phyloP scores from a whole-genome alignment of 2,888 invertebrate species.

The Cantharis rustica region DNA sequence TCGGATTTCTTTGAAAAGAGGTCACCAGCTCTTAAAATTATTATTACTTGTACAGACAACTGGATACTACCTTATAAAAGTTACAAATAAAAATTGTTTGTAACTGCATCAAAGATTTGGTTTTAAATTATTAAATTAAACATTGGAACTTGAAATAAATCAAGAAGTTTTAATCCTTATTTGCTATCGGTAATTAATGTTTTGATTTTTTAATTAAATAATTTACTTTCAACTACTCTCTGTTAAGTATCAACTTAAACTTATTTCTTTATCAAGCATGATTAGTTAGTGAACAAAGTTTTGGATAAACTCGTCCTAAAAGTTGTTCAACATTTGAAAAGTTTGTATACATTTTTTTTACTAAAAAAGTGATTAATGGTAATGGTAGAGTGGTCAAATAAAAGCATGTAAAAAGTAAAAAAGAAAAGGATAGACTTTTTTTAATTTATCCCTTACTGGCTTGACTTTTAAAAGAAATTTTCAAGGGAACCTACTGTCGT shows the following conservation, averaged over 20 bases:
- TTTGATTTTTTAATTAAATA: background rate
- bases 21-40: no score
- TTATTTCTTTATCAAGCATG: background rate
- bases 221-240: background rate
- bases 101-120: no score
- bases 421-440: slow-evolving; percentile 12
- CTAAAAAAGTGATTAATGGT: background rate
- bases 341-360: background rate
- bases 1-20: no score
- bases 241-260: background rate
- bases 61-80: no score
- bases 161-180: background rate
- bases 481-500: slow-evolving; percentile 15
- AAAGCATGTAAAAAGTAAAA: background rate
- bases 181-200: background rate
- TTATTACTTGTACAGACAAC: no score
- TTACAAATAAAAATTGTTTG: no score
- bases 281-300: background rate
- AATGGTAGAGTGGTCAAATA: slow-evolving; percentile 1
- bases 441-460: slow-evolving; percentile 17
- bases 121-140: no score
- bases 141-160: background rate
- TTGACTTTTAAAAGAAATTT: slow-evolving; percentile 21
- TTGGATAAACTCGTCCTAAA: background rate
- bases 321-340: background rate